Evolutionary conservation across 2,113 vertebrate species (phyloP).

Genomic region (Chionomys nivalis): DNA sequence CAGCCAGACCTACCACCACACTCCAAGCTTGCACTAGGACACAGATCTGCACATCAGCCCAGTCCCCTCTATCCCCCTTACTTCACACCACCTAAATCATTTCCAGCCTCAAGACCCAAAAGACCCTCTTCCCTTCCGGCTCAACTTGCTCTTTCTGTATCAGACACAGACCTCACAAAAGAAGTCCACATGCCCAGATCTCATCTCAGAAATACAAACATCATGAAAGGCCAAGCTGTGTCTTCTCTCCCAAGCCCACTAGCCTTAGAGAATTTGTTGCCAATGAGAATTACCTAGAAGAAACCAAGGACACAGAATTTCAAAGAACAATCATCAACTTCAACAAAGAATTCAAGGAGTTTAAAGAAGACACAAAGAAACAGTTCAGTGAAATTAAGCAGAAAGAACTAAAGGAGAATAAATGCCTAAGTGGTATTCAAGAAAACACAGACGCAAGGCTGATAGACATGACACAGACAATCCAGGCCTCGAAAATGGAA

Average conservation of each 20-base stretch:
- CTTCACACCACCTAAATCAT: neutral
- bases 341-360: neutral
- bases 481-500: neutral
- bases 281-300: neutral
- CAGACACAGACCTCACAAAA: neutral
- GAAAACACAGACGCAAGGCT: neutral
- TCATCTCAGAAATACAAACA: neutral
- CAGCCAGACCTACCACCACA: neutral
- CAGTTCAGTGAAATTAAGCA: no score
- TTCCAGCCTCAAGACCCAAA: neutral
- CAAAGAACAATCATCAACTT: neutral
- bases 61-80: neutral
- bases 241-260: neutral
- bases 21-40: neutral
- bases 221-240: neutral
- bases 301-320: neutral
- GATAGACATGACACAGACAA: neutral
- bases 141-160: neutral
- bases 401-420: neutral
- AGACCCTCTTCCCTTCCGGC: neutral
- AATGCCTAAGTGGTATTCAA: neutral
- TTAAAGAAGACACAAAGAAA: neutral
- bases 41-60: neutral
- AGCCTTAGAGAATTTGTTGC: neutral
- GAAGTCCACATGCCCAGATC: neutral